Percentiles rank a stretch among this genome's conserved stretches.
These are phyloP conservation scores for Sinocyclocheilus rhinocerous DNA, from an alignment of 2,113 vertebrate genomes.

Conservation along the genomic window DNA sequence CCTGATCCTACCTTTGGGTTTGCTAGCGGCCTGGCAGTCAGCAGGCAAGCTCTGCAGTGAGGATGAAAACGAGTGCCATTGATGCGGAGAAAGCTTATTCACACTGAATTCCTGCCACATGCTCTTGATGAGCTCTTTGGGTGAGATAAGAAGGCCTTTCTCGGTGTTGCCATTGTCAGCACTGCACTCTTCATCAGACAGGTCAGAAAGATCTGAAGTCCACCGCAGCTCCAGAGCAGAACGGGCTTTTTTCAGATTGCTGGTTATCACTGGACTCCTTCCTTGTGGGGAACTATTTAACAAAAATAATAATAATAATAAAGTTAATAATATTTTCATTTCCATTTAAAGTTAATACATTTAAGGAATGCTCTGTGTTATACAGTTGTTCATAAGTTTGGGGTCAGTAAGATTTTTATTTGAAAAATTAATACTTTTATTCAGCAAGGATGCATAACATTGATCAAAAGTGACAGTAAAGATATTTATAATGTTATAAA, in stretches of 20 bases:
- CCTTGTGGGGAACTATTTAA: slow-evolving; percentile 69
- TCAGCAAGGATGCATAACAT: not conserved
- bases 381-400: not conserved
- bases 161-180: slow-evolving; percentile 54
- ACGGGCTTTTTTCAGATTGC: slow-evolving; percentile 71
- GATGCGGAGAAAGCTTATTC: slow-evolving; percentile 70
- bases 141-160: slow-evolving; percentile 67
- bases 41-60: slow-evolving; percentile 60
- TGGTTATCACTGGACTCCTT: slow-evolving; percentile 57
- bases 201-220: slow-evolving; percentile 62
- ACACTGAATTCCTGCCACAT: slow-evolving; percentile 87
- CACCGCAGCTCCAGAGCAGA: slow-evolving; percentile 80
- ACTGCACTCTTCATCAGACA: slow-evolving; percentile 67
- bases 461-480: not conserved
- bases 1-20: not conserved
- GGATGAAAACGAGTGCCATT: slow-evolving; percentile 56
- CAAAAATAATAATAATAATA: not conserved
- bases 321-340: not conserved
- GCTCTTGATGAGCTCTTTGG: slow-evolving; percentile 83
- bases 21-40: not conserved
- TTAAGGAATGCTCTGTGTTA: too few relatives aligned
- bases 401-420: not conserved
- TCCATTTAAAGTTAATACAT: too few relatives aligned
- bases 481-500: not conserved
- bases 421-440: not conserved